A percentile compares a stretch with the other conserved stretches of the same genome.
Evolutionary conservation across 2,113 vertebrate species (phyloP).

Genomic region (Irena cyanogastra): DNA sequence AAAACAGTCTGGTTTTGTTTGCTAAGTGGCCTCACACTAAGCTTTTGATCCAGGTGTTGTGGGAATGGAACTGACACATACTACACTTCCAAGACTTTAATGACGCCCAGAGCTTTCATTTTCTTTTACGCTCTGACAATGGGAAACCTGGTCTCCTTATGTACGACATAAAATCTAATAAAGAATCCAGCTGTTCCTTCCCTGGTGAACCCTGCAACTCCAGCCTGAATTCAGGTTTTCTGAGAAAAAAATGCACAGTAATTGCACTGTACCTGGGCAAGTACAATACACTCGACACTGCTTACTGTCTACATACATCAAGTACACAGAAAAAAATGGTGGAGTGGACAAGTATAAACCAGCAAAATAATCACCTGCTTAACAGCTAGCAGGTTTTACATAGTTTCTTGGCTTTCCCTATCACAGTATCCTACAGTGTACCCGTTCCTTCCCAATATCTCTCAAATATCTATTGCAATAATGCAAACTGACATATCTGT

Average conservation of each 20-base stretch:
- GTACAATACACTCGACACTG: neutral
- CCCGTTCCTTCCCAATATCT: neutral
- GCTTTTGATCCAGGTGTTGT: slow-evolving; percentile 70
- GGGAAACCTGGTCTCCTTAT: slow-evolving; percentile 76
- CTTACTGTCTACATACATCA: slow-evolving; percentile 27
- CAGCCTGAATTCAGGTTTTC: slow-evolving; percentile 44
- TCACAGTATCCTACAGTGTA: neutral
- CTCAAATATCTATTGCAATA: neutral
- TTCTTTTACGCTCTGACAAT: slow-evolving; percentile 73
- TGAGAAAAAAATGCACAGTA: neutral
- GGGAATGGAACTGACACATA: slow-evolving; percentile 68
- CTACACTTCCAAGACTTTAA: slow-evolving; percentile 72
- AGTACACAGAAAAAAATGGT: slow-evolving; percentile 1
- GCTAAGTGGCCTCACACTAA: slow-evolving; percentile 61
- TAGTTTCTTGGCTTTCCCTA: neutral
- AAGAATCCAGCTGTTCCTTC: slow-evolving; percentile 81
- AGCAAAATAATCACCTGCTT: slow-evolving; percentile 57
- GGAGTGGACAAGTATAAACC: slow-evolving; percentile 43
- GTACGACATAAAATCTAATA: slow-evolving; percentile 79
- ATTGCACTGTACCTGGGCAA: slow-evolving; percentile 1
- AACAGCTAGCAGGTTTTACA: slow-evolving; percentile 30
- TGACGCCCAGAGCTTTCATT: slow-evolving; percentile 80
- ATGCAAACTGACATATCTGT: neutral
- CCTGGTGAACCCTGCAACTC: slow-evolving; percentile 64
- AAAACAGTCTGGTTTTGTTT: slow-evolving; percentile 58